Percentiles rank a stretch among this genome's conserved stretches.
phyloP scores from a whole-genome alignment of 2,113 vertebrate genomes.

The Balaenoptera acutorostrata region DNA sequence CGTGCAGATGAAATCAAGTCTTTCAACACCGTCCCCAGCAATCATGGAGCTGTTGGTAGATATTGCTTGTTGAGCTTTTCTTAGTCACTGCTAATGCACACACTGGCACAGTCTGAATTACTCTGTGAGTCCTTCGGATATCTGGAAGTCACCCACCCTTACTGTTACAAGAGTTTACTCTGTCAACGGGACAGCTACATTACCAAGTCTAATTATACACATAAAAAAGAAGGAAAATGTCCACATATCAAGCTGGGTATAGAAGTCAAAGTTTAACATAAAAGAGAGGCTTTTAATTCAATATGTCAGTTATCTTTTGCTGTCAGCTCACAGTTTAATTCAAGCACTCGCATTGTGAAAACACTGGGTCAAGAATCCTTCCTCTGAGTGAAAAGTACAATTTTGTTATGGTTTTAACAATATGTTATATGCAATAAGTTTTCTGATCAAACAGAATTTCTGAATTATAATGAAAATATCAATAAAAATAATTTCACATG shows the following conservation, averaged over 20 bases:
- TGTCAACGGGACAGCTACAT: constrained; percentile 84
- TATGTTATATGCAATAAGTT: no score
- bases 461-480: no score
- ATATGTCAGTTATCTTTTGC: constrained; percentile 74
- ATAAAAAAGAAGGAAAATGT: constrained; percentile 72
- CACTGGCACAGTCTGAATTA: constrained; percentile 70
- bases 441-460: no score
- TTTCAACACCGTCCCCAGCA: background rate
- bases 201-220: constrained; percentile 86
- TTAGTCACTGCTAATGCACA: constrained; percentile 75
- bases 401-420: no score
- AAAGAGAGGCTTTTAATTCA: constrained; percentile 76
- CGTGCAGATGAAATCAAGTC: background rate
- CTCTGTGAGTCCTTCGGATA: constrained; percentile 54
- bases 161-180: constrained; percentile 82
- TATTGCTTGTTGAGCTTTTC: constrained; percentile 67
- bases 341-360: constrained; percentile 55
- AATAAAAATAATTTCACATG: no score
- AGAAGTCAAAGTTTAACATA: constrained; percentile 72
- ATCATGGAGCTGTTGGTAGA: constrained; percentile 62
- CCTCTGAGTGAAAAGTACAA: background rate
- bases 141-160: constrained; percentile 78
- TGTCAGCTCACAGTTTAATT: constrained; percentile 72
- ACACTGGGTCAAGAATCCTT: constrained; percentile 61
- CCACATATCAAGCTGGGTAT: constrained; percentile 68